Evolutionary conservation across 2,113 vertebrate species (phyloP).

Genomic region (Callionymus lyra): DNA sequence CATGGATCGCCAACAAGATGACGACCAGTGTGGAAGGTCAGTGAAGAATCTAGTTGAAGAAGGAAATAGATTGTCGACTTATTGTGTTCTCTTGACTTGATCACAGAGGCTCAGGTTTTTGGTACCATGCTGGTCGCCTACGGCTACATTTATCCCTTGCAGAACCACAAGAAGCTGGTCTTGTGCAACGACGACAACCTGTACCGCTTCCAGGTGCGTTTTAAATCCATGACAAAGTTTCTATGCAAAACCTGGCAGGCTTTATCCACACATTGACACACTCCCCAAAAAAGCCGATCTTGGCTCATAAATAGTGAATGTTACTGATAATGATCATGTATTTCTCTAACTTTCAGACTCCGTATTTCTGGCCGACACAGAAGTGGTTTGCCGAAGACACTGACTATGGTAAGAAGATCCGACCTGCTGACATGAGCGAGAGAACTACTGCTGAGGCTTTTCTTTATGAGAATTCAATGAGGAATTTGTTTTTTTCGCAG

Average conservation of each 20-base stretch:
- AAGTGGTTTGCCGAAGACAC: constrained; percentile 83
- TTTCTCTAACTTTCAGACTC: constrained; percentile 70
- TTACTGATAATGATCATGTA: too few relatives aligned
- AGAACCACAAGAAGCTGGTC: constrained; percentile 84
- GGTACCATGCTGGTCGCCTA: constrained; percentile 83
- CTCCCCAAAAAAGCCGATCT: too few relatives aligned
- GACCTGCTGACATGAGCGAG: too few relatives aligned
- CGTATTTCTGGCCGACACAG: constrained; percentile 93
- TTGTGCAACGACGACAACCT: constrained; percentile 73
- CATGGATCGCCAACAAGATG: constrained; percentile 63
- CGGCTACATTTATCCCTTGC: constrained; percentile 89
- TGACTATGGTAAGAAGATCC: constrained; percentile 80
- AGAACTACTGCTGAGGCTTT: too few relatives aligned
- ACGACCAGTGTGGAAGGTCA: constrained; percentile 53
- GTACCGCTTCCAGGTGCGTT: constrained; percentile 87
- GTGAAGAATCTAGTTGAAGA: neutral
- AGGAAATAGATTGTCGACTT: neutral
- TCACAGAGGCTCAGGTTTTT: constrained; percentile 76
- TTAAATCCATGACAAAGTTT: too few relatives aligned
- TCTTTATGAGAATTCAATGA: neutral
- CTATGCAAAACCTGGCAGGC: too few relatives aligned
- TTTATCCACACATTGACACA: too few relatives aligned
- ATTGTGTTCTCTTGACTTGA: constrained; percentile 1
- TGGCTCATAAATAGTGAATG: too few relatives aligned
- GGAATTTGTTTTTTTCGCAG: constrained; percentile 47